Conservation (phyloP, 2,113 vertebrate genomes). For the Dissostichus mawsoni region DNA sequence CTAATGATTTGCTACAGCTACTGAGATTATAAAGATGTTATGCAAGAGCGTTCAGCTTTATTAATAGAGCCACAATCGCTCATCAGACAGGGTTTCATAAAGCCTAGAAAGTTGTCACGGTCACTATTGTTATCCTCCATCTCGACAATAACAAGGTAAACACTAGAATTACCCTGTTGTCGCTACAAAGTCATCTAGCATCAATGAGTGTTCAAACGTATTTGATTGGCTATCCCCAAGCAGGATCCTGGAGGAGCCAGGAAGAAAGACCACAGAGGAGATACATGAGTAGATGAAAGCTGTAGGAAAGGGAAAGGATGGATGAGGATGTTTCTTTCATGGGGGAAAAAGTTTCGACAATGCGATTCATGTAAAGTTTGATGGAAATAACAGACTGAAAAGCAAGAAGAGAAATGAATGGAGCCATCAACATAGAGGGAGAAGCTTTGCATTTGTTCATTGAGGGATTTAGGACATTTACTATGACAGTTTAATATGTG, state of each 20-base stretch:
- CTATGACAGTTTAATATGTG: neutral
- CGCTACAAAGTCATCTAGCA: constrained; percentile 3
- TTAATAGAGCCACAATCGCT: neutral
- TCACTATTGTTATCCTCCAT: neutral
- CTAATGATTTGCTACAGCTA: neutral
- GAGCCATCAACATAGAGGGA: neutral
- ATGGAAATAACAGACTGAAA: constrained; percentile 8
- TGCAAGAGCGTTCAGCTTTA: neutral
- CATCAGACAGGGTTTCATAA: neutral
- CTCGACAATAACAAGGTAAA: constrained; percentile 6
- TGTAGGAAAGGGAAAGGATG: neutral
- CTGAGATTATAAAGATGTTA: neutral
- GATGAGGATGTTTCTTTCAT: neutral
- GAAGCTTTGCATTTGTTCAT: neutral
- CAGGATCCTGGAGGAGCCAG: neutral
- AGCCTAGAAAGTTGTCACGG: neutral
- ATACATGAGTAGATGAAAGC: constrained; percentile 10
- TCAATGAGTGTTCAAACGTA: neutral
- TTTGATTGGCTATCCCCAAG: constrained; percentile 1
- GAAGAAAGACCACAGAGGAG: neutral
- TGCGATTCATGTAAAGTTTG: constrained; percentile 4
- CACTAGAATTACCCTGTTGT: neutral
- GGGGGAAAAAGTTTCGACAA: neutral
- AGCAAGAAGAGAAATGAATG: neutral
- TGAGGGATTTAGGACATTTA: neutral